Conservation (phyloP, 2,888 invertebrate genomes). For the Syrphus vitripennis region DNA sequence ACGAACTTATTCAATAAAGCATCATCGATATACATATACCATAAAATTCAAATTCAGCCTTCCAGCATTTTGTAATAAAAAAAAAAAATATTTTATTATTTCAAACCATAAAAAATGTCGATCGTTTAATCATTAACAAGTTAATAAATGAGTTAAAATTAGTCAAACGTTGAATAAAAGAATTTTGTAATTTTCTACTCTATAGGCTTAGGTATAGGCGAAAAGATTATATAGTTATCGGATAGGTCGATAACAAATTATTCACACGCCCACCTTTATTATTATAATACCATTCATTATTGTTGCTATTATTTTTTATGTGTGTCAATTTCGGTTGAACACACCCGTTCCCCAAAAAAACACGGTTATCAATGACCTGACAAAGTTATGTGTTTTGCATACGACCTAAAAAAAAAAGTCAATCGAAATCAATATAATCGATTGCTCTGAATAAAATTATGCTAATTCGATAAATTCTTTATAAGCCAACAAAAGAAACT, state of each 20-base stretch:
- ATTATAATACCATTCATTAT: constrained; percentile 27
- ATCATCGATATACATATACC: no score
- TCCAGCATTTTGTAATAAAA: neutral
- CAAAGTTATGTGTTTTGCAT: constrained; percentile 26
- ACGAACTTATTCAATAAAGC: constrained; percentile 1
- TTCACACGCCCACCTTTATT: constrained; percentile 50
- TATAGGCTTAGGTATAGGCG: neutral
- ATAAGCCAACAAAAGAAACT: neutral
- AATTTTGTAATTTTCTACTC: neutral
- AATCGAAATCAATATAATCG: constrained; percentile 42
- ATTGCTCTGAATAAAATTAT: constrained; percentile 45
- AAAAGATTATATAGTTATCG: neutral
- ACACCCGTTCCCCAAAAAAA: neutral
- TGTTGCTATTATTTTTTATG: neutral
- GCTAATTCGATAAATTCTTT: constrained; percentile 15
- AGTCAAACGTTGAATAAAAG: constrained; percentile 32
- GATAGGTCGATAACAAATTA: constrained; percentile 49
- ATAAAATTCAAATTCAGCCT: constrained; percentile 26
- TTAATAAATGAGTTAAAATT: constrained; percentile 40
- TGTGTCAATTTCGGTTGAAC: constrained; percentile 9
- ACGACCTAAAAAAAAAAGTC: constrained; percentile 44
- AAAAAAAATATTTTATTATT: neutral
- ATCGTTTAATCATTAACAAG: constrained; percentile 28
- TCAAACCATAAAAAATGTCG: constrained; percentile 5
- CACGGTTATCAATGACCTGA: neutral